A percentile compares a stretch with the other conserved stretches of the same genome.
phyloP scores from a whole-genome alignment of 2,113 vertebrate genomes.

The Lichenostomus cassidix region DNA sequence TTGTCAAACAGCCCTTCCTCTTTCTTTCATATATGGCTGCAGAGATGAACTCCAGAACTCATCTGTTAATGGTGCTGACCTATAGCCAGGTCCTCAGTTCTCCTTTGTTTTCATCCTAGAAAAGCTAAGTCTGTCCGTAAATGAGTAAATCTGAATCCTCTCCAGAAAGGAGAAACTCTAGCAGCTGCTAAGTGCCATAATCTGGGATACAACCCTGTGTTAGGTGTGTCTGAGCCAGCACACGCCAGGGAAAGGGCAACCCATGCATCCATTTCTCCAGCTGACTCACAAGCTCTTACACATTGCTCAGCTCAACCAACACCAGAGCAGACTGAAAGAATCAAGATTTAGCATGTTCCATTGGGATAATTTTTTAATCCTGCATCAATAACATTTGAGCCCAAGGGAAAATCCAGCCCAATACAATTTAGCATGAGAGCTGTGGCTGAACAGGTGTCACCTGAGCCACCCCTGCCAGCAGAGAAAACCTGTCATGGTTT shows the following conservation, averaged over 20 bases:
- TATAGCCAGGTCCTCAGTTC: not conserved
- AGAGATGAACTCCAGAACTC: not conserved
- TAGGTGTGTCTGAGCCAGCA: not conserved
- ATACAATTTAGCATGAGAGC: not conserved
- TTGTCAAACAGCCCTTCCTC: not conserved
- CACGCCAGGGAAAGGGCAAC: not conserved
- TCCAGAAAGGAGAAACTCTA: not conserved
- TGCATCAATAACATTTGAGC: not conserved
- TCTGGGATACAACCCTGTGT: not conserved
- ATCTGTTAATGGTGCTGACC: not conserved
- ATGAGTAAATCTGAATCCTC: not conserved
- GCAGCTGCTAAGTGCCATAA: not conserved
- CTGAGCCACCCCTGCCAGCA: not conserved
- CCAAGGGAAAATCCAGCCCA: not conserved
- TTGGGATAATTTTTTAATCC: not conserved
- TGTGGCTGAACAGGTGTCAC: not conserved
- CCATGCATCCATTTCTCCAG: not conserved
- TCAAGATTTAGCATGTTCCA: not conserved
- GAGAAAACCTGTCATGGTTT: not conserved
- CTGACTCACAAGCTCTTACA: not conserved
- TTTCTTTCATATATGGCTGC: not conserved
- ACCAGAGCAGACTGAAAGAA: not conserved
- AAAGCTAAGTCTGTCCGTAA: not conserved
- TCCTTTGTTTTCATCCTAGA: not conserved
- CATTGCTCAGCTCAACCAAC: not conserved